Evolutionary conservation across 2,113 vertebrate genomes (phyloP).

Genomic region (Illadopsis cleaveri): DNA sequence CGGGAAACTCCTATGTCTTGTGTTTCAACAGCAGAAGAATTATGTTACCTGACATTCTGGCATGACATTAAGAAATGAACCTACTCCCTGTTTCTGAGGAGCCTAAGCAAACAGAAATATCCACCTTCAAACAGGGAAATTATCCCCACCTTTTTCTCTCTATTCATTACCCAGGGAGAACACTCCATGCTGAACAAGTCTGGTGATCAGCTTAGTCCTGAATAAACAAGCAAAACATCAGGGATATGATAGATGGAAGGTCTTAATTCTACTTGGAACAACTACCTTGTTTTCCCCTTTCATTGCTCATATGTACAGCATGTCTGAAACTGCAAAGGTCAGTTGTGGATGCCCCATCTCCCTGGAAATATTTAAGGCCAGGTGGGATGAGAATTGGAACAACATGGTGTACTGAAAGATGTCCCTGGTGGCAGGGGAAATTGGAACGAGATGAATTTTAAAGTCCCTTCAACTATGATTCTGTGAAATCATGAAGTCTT

Average conservation of each 20-base stretch:
- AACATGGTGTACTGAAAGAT: not conserved
- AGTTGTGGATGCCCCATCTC: not conserved
- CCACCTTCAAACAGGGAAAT: not conserved
- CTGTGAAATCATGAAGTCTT: not conserved
- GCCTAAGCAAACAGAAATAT: not conserved
- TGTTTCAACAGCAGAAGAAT: not conserved
- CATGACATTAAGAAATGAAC: not conserved
- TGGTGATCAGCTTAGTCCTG: not conserved
- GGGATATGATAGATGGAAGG: not conserved
- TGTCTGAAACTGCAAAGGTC: not conserved
- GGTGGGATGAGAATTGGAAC: not conserved
- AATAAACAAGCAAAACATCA: not conserved
- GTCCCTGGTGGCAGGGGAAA: not conserved
- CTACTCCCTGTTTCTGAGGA: not conserved
- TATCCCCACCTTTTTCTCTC: not conserved
- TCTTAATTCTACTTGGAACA: not conserved
- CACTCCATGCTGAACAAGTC: not conserved
- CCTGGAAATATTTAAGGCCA: not conserved
- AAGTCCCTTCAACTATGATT: not conserved
- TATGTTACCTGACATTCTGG: not conserved
- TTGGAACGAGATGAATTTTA: not conserved
- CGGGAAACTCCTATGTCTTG: not conserved
- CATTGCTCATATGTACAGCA: not conserved
- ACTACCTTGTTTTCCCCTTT: not conserved
- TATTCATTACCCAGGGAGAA: not conserved